A percentile compares a stretch with the other conserved stretches of the same genome.
Conservation (phyloP, 23 tunicate genomes). For the Styela plicata region DNA sequence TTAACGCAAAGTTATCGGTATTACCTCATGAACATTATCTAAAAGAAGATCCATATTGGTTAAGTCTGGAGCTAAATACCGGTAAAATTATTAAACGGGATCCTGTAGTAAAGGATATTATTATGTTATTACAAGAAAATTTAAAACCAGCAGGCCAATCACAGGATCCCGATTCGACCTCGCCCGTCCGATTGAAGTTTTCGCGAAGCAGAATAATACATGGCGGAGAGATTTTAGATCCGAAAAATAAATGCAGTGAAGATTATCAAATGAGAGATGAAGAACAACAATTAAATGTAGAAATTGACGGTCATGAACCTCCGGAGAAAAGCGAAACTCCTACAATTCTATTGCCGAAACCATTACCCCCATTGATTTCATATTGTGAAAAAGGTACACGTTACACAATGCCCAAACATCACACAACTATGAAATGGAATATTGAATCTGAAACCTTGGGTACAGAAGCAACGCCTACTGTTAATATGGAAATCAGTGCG, state of each 20-base stretch:
- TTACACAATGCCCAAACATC: conserved; percentile 55
- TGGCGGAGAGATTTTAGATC: neutral
- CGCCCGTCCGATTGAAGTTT: neutral
- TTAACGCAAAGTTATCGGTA: neutral
- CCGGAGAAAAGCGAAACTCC: neutral
- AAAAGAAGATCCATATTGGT: conserved; percentile 45
- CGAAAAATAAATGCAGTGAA: conserved; percentile 1
- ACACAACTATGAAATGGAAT: conserved; percentile 32
- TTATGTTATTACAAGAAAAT: neutral
- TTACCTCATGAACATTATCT: conserved; percentile 3
- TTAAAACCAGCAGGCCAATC: neutral
- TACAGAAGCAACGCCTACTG: conserved; percentile 43
- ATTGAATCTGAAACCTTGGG: conserved; percentile 40
- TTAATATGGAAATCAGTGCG: conserved; percentile 44
- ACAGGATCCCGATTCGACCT: neutral
- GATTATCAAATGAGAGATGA: conserved; percentile 35
- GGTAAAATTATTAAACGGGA: conserved; percentile 67
- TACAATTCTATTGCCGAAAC: conserved; percentile 14
- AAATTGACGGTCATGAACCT: neutral
- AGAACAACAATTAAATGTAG: conserved; percentile 46
- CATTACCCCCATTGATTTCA: conserved; percentile 45
- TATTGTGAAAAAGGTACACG: conserved; percentile 37
- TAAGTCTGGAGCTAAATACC: conserved; percentile 29
- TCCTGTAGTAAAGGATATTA: conserved; percentile 54
- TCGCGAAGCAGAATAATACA: conserved; percentile 2